Base-by-base conservation (phyloP, 92 coral and sea anemone genomes). In the Meandrina meandrites region DNA sequence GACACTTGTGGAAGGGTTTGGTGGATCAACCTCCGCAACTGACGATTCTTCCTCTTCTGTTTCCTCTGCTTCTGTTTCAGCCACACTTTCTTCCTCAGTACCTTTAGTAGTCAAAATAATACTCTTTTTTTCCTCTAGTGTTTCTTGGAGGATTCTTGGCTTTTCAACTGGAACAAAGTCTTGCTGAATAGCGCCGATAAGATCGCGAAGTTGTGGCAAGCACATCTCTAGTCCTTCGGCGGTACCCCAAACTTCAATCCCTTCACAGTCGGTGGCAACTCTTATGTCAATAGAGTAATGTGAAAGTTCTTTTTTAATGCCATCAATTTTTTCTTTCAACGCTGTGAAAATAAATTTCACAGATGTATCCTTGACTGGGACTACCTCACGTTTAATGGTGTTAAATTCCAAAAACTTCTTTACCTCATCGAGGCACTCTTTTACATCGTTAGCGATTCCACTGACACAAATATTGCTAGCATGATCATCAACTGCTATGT, bases 401-500 rank as follows among this genome's bases (percentile, higher is more conserved):
- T 96, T 96, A 28, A 75, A 75, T 56, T 82, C 94, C 77, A 96
- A 75, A 87, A 92, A 96, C 4, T 2, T 58, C n/a, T 82, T 60
- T 0, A 96, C 64, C 31, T 69, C 35, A 50, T 74, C 34, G 27
- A 69, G 79, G 24, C 84, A 75, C 31, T 85, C 45, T 11, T 84
- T 51, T 0, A 92, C 94, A 32, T 91, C 84, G 28, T 81, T 71
- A n/a, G 68, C 45, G 72, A 88, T 81, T 5, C 98, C 97, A n/a
- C 88, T 82, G 18, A 96, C 70, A 90, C 92, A 94, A 19, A 96
- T 51, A 4, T 86, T 89, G 53, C 86, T 80, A n/a, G 87, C 62
- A 31, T 27, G 27, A 22, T 32, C 47, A 67, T 94, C 94, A 40
- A 53, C 75, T 7, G 62, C 12, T 35, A 91, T 56, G 64, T 53